A percentile compares a stretch with the other conserved stretches of the same genome.
phyloP scores from a whole-genome alignment of 2,113 vertebrate genomes.

The Paracanthobrama guichenoti region DNA sequence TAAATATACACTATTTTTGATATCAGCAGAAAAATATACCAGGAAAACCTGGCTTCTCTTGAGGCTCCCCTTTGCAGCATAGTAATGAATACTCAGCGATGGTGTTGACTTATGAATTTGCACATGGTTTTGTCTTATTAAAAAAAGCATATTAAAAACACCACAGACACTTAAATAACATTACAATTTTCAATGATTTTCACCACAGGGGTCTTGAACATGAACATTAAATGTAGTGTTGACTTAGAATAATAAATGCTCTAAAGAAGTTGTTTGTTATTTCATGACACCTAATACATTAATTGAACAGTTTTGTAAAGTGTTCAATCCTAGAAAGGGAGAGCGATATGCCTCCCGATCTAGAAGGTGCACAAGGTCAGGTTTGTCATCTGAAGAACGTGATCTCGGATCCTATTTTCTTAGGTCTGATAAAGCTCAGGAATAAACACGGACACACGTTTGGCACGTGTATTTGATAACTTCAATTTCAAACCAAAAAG shows the following conservation, averaged over 20 bases:
- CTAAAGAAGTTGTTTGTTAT: not conserved
- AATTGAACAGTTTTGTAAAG: not conserved
- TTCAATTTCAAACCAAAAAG: not conserved
- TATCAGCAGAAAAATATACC: too few species aligned
- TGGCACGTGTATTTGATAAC: not conserved
- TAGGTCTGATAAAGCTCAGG: not conserved
- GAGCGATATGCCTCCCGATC: not conserved
- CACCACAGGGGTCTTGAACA: too few species aligned
- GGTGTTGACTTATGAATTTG: too few species aligned
- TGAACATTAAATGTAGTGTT: not conserved
- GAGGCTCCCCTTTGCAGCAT: too few species aligned
- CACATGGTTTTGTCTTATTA: too few species aligned
- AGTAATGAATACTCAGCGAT: too few species aligned
- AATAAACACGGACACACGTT: not conserved
- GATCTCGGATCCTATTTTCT: not conserved
- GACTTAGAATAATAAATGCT: not conserved
- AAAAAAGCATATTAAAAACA: too few species aligned
- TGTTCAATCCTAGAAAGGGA: not conserved
- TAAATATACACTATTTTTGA: too few species aligned
- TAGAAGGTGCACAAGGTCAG: conserved; percentile 10
- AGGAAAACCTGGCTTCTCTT: too few species aligned
- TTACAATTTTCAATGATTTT: too few species aligned
- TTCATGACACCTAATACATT: not conserved
- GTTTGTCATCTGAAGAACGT: not conserved
- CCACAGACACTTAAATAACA: too few species aligned